phyloP scores from a whole-genome alignment of 1,140 invertebrate species.

The Thalassaphorura encarpata region DNA sequence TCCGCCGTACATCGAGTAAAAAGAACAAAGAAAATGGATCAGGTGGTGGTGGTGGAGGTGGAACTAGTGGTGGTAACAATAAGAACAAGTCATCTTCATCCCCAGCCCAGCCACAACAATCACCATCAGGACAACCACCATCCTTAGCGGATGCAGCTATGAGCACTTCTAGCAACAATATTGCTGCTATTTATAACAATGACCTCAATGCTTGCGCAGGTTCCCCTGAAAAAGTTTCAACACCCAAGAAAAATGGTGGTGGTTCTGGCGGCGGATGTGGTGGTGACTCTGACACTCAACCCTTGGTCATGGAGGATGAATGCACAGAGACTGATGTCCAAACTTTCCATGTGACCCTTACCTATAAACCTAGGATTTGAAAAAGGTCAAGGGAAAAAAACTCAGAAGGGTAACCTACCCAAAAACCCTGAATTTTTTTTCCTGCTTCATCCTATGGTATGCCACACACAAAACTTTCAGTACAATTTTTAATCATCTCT shows the following conservation, averaged over 20 bases:
- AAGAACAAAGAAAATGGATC: slow-evolving; percentile 54
- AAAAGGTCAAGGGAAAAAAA: too few relatives aligned
- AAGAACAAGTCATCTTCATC: background rate
- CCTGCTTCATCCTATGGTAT: too few relatives aligned
- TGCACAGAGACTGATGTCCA: slow-evolving; percentile 50
- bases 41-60: slow-evolving; percentile 9
- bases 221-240: background rate
- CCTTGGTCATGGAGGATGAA: slow-evolving; percentile 38
- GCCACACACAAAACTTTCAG: too few relatives aligned
- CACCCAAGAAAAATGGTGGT: background rate
- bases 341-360: slow-evolving; percentile 52
- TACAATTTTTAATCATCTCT: too few relatives aligned
- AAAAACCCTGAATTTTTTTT: too few relatives aligned
- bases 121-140: background rate
- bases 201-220: background rate
- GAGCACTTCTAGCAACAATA: background rate
- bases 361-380: slow-evolving; percentile 55
- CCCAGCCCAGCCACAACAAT: background rate
- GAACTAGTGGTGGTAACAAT: background rate
- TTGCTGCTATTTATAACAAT: background rate
- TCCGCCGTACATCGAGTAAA: slow-evolving; percentile 54
- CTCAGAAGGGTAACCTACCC: too few relatives aligned
- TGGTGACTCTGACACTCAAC: slow-evolving; percentile 1
- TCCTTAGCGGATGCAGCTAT: too few relatives aligned
- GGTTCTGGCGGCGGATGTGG: background rate